phyloP scores from a whole-genome alignment of 2,797 vertebrate species.

The Enteromius unitaeniatus region DNA sequence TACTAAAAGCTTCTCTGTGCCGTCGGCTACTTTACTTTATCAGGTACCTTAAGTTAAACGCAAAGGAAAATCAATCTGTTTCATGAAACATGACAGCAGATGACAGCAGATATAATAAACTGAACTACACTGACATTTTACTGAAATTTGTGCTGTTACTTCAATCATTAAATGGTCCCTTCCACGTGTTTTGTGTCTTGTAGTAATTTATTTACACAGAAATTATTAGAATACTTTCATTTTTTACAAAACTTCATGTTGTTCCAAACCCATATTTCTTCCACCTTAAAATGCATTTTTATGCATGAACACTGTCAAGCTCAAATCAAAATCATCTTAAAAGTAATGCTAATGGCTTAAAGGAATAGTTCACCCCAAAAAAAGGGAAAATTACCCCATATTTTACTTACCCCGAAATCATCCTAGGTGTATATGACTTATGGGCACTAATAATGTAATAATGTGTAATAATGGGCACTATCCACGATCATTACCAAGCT shows the following conservation, averaged over 20 bases:
- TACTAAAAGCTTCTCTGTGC: constrained; percentile 40
- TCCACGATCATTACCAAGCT: too few relatives aligned
- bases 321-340: not conserved
- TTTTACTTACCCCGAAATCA: too few relatives aligned
- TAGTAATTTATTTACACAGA: not conserved
- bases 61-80: constrained; percentile 37
- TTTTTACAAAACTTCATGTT: constrained; percentile 8
- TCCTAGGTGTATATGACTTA: too few relatives aligned
- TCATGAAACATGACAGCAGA: constrained; percentile 8
- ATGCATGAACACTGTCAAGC: not conserved
- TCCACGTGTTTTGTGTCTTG: not conserved
- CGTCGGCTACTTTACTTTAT: constrained; percentile 28
- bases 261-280: constrained; percentile 9
- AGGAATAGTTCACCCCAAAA: not conserved
- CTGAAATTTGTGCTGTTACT: not conserved
- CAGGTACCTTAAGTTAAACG: constrained; percentile 39
- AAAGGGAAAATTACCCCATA: too few relatives aligned
- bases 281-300: not conserved
- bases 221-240: not conserved
- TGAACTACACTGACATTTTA: not conserved
- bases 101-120: constrained; percentile 16
- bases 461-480: too few relatives aligned
- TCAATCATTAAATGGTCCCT: not conserved
- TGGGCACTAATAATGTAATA: too few relatives aligned
- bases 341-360: not conserved